phyloP scores from a whole-genome alignment of 2,113 vertebrate species.

The Sterrhoptilus dennistouni region DNA sequence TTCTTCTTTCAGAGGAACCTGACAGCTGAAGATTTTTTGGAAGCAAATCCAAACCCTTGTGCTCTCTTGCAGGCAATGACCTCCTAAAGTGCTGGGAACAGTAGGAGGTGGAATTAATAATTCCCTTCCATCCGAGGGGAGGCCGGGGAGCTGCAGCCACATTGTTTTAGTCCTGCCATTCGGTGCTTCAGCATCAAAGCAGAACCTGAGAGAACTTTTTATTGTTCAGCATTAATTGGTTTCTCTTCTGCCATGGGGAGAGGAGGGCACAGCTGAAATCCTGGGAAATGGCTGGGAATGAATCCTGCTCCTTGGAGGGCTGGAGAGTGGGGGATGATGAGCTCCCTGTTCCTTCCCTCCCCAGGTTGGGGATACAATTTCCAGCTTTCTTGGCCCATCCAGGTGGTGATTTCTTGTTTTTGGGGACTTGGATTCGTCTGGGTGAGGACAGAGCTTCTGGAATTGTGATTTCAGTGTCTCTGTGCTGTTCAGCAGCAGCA shows the following conservation, averaged over 20 bases:
- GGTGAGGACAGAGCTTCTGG: not conserved
- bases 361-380: accelerated
- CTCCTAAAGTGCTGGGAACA: not conserved
- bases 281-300: not conserved
- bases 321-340: accelerated
- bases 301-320: not conserved
- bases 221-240: not conserved
- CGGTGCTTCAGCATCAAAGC: not conserved
- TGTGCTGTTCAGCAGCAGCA: not conserved
- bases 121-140: not conserved
- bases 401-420: not conserved
- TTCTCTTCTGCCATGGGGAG: not conserved
- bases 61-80: not conserved
- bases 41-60: not conserved
- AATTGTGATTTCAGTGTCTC: accelerated
- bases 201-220: not conserved
- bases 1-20: not conserved
- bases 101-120: slow-evolving; percentile 7
- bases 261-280: not conserved
- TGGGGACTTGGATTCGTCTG: not conserved
- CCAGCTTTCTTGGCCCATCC: not conserved
- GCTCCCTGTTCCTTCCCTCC: accelerated
- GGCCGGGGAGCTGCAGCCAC: not conserved
- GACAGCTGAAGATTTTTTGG: not conserved
- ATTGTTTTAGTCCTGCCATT: accelerated